phyloP scores from a whole-genome alignment of 2,888 invertebrate genomes.

The Gymnosoma rotundatum region DNA sequence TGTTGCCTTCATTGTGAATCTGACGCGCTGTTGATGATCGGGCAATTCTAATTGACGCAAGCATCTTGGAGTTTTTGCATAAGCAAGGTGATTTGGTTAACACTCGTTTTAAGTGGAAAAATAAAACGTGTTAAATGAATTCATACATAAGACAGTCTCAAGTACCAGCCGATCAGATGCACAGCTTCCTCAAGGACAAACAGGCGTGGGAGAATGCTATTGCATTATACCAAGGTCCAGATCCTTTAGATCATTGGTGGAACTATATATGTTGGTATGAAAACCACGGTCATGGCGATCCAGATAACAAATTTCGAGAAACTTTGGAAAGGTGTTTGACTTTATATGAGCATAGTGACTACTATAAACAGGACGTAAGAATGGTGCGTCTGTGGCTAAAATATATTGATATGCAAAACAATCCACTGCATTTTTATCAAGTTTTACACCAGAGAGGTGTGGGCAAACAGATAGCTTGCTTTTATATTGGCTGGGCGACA shows the following conservation, averaged over 20 bases:
- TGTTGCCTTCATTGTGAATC: conserved; percentile 10
- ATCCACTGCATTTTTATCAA: conserved; percentile 91
- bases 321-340: conserved; percentile 92
- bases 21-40: conserved; percentile 56
- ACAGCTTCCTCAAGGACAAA: conserved; percentile 80
- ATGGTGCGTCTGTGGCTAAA: conserved; percentile 95
- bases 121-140: conserved; percentile 65
- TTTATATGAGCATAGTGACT: conserved; percentile 90
- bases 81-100: conserved; percentile 12
- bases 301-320: conserved; percentile 95
- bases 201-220: conserved; percentile 91
- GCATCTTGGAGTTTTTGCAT: conserved; percentile 48
- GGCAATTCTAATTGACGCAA: conserved; percentile 37
- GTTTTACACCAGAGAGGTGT: conserved; percentile 91
- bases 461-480: conserved; percentile 90
- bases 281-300: conserved; percentile 88
- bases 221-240: conserved; percentile 91
- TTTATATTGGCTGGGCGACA: conserved; percentile 95
- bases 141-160: conserved; percentile 74
- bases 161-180: conserved; percentile 77
- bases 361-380: conserved; percentile 93
- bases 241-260: conserved; percentile 95
- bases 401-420: conserved; percentile 91
- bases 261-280: conserved; percentile 96
- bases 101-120: conserved; percentile 3